Evolutionary conservation across 2,797 vertebrate species (phyloP).

Genomic region (Tiaroga cobitis): DNA sequence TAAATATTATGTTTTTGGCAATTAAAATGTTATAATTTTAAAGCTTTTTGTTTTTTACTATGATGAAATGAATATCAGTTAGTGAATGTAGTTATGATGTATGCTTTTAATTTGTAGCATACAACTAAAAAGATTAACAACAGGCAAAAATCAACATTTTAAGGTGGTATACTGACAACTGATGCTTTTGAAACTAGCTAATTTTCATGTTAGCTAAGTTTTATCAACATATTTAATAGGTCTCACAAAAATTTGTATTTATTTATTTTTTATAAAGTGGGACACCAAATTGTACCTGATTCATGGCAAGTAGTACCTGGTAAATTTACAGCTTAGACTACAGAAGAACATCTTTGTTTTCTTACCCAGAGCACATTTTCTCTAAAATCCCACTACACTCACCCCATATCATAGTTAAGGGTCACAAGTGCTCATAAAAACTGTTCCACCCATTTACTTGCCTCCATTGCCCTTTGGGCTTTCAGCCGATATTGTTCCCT

Average conservation of each 20-base stretch:
- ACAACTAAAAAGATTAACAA: background rate
- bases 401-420: slow-evolving; percentile 28
- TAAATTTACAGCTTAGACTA: slow-evolving; percentile 14
- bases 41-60: background rate
- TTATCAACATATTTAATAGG: background rate
- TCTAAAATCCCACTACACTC: background rate
- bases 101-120: background rate
- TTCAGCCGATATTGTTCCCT: slow-evolving; percentile 26
- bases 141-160: background rate
- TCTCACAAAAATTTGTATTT: background rate
- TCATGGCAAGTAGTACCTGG: background rate
- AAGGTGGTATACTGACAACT: too few species aligned
- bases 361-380: background rate
- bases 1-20: background rate
- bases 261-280: background rate
- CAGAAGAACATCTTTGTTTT: background rate
- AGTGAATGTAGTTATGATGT: background rate
- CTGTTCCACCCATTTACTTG: slow-evolving; percentile 37
- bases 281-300: slow-evolving; percentile 1
- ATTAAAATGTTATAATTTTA: background rate
- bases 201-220: background rate
- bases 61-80: background rate
- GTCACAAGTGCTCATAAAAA: slow-evolving; percentile 32
- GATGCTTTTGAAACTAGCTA: background rate
- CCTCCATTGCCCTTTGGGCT: slow-evolving; percentile 46